Evolutionary conservation across 2,888 invertebrate species (phyloP), one percentile per base, ranked within the genome.

Genomic region (Nineta flava): DNA sequence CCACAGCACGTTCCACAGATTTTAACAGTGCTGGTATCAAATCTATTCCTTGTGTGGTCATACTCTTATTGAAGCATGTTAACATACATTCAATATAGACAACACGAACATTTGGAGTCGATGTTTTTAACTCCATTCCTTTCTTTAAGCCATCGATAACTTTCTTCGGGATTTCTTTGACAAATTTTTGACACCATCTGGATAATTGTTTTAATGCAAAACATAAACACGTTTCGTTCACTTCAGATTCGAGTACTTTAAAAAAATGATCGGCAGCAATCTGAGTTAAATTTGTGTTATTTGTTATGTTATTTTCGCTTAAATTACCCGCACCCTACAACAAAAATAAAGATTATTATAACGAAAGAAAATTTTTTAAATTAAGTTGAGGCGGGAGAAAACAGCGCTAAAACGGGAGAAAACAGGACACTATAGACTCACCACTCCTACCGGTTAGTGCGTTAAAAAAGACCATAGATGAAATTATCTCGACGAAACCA

Each of bases 141-240:
- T 82, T 87, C 79, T 78, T 78, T 57, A 86, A 78, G 50, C 73
- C 69, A 40, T 81, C 78, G 1, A 82, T 65, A 9, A 87, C 67
- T 55, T 72, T 74, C 52, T 74, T 73, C 2, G 86, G 83, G 34
- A 84, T 68, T 53, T 76, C 74, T n/a, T 69, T 74, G 1, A 68
- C 68, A 54, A 83, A 77, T 60, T 81, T 78, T 13, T 65, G 61
- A 47, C 83, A 78, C 95, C 94, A 95, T 19, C 79, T 64, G 7
- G 81, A 75, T 65, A 93, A 75, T 77, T 84, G 83, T 58, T 87
- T 82, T 19, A 94, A 70, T 7, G 87, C 82, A 57, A 80, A 81
- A 54, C 86, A 79, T 48, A 94, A 68, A 1, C 90, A 92, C 61
- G 88, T 88, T 67, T 96, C 95, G 65, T 95, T 93, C 32, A 88